phyloP scores from a whole-genome alignment of 2,113 vertebrate species.

The Pituophis catenifer region DNA sequence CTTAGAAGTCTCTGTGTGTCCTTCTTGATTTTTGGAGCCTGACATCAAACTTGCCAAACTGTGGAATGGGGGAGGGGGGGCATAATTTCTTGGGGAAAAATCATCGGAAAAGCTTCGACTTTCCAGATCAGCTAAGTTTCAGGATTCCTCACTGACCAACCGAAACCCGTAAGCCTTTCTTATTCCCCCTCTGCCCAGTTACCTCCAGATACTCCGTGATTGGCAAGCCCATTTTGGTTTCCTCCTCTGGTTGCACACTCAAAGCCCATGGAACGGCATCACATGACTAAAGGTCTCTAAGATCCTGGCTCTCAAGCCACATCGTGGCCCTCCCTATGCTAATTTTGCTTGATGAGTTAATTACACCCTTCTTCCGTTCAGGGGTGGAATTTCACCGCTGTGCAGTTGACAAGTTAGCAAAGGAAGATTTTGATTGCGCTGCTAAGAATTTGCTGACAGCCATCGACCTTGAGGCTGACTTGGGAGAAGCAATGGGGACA shows the following conservation, averaged over 20 bases:
- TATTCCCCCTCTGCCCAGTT: not conserved
- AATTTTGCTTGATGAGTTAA: conserved; percentile 44
- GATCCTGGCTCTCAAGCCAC: not conserved
- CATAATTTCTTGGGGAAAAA: not conserved
- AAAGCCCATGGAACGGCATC: fast-evolving
- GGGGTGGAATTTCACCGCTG: not conserved
- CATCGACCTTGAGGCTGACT: conserved; percentile 14
- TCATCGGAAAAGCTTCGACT: not conserved
- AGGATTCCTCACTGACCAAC: not conserved
- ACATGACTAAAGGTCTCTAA: not conserved
- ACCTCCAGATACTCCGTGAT: conserved; percentile 48
- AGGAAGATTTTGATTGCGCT: not conserved
- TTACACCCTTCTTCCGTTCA: conserved; percentile 17
- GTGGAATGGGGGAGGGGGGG: too few relatives aligned
- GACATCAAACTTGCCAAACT: too few relatives aligned
- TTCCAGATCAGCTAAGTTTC: not conserved
- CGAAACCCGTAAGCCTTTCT: conserved; percentile 23
- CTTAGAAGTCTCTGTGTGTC: not conserved
- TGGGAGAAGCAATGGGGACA: not conserved
- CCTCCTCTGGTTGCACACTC: fast-evolving
- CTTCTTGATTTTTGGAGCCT: not conserved
- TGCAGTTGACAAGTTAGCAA: conserved; percentile 22
- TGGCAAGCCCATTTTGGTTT: conserved; percentile 25
- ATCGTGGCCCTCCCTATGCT: not conserved
- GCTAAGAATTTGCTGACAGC: not conserved